phyloP scores from a whole-genome alignment of 2,113 vertebrate species.

The Epinephelus cyanopodus region DNA sequence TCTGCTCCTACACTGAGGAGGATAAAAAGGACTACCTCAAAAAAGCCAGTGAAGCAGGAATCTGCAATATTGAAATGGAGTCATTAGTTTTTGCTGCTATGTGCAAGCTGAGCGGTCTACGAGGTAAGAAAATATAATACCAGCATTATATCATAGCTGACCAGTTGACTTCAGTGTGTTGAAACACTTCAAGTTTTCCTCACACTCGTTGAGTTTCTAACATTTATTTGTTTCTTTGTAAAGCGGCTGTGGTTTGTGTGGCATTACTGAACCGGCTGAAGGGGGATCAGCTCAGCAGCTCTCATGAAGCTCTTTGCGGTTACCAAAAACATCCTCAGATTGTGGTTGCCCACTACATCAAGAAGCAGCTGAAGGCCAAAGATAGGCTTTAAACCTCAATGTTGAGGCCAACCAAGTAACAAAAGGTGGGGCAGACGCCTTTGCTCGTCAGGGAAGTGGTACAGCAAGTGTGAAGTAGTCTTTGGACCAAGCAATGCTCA shows the following conservation, averaged over 20 bases:
- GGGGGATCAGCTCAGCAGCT: constrained; percentile 90
- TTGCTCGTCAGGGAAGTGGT: too few species aligned
- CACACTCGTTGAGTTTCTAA: background rate
- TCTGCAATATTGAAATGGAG: constrained; percentile 98
- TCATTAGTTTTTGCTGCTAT: constrained; percentile 92
- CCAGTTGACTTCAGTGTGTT: background rate
- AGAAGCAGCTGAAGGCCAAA: constrained; percentile 83
- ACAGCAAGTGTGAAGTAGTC: too few species aligned
- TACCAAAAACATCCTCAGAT: constrained; percentile 91
- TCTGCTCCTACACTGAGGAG: constrained; percentile 90
- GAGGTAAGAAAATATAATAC: constrained; percentile 81
- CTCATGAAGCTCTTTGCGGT: constrained; percentile 87
- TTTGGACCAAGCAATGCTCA: too few species aligned
- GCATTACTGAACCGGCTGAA: constrained; percentile 91
- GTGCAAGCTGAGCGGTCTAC: constrained; percentile 90
- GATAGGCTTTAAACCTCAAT: background rate
- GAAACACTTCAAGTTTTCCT: background rate
- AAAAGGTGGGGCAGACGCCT: too few species aligned
- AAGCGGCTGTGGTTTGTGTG: constrained; percentile 95
- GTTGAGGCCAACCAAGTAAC: too few species aligned
- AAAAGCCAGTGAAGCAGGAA: constrained; percentile 87
- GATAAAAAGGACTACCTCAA: constrained; percentile 91
- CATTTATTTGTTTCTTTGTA: background rate
- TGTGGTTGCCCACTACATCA: constrained; percentile 91
- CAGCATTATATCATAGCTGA: background rate